A percentile compares a stretch with the other conserved stretches of the same genome.
Conservation (phyloP, 2,797 vertebrate genomes). For the Gadopsis marmoratus region DNA sequence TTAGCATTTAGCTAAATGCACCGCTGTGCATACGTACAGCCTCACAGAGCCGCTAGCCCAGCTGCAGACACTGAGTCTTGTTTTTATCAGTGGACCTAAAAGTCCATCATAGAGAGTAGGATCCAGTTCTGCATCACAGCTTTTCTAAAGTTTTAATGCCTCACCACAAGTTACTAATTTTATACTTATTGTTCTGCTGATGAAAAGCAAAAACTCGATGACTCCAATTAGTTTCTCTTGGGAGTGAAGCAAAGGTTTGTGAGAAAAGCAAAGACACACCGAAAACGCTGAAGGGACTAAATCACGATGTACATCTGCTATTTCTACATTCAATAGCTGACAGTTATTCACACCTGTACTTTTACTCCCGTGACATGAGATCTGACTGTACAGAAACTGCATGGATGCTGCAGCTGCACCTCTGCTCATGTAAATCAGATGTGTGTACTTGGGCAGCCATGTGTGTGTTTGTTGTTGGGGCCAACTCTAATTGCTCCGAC, state of each 20-base stretch:
- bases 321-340: neutral
- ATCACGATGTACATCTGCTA: neutral
- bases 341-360: neutral
- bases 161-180: neutral
- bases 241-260: neutral
- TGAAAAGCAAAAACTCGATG: neutral
- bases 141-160: neutral
- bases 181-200: neutral
- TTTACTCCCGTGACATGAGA: constrained; percentile 4
- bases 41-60: neutral
- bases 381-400: constrained; percentile 22
- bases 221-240: neutral
- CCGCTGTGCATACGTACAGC: neutral
- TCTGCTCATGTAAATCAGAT: constrained; percentile 49
- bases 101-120: neutral
- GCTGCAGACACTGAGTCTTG: neutral
- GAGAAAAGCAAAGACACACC: neutral
- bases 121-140: neutral
- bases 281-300: neutral
- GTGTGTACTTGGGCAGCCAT: constrained; percentile 40
- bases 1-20: neutral
- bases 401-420: constrained; percentile 24
- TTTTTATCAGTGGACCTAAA: neutral
- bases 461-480: constrained; percentile 66
- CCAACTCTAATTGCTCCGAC: constrained; percentile 80